Evolutionary conservation across 2,113 vertebrate species (phyloP), one percentile per base, ranked within the genome.

Genomic region (Notiomystis cincta): DNA sequence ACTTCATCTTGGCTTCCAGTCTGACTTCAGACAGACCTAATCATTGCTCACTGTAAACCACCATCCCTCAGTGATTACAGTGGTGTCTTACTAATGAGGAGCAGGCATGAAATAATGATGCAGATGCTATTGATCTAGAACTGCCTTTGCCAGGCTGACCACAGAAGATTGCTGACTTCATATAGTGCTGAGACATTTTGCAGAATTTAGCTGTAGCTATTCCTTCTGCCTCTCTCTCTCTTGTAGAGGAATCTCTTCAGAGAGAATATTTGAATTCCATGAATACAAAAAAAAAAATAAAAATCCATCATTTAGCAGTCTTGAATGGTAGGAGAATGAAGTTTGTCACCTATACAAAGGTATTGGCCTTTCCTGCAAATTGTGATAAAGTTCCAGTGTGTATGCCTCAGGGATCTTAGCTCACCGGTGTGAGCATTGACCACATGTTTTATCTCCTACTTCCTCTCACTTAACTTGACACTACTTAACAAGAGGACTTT

Each of bases 401-500:
- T 58, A 35, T 89, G 38, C 51, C 60, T 58, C 70, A 42, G 35
- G 67, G 60, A 58, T 81, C 58, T 73, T 53, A 61, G 40, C 76
- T 94, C n/a, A 62, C 33, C 24, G 30, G 53, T 45, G 33, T 69
- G 37, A 95, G 38, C 60, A 73, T 8, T 93, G 82, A 73, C 71
- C 17, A 0, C 10, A 15, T 24, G 18, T 78, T 93, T 89, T 83
- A 70, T 92, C 76, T 88, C 69, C 50, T 2, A 2, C 79, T 89
- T 89, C 38, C 65, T 89, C 89, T 89, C 67, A 83, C 51, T 90
- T 85, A 79, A 85, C 60, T 89, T 90, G 78, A 72, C 50, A 16
- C 40, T 93, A 92, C 93, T 93, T 92, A 97, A 73, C 82, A 92
- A 83, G 82, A 81, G 54, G 47, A 57, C n/a, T 89, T 92, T 48